Percentiles rank a stretch among this genome's conserved stretches.
Conservation (phyloP, 2,888 invertebrate genomes). For the Nipponacmea schrenckii region DNA sequence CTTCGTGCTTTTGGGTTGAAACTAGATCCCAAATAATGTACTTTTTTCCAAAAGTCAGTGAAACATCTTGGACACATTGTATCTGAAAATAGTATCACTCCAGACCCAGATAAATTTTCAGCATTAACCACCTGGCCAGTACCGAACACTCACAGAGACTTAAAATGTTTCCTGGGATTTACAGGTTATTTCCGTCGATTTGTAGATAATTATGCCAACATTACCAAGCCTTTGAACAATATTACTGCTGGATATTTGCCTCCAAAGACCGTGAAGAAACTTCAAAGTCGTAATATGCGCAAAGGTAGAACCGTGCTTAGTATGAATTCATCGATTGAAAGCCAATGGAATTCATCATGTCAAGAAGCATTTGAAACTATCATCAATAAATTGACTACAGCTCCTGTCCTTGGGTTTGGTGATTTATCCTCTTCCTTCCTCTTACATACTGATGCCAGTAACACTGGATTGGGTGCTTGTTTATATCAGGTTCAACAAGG, state of each 20-base stretch:
- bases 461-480: too few species aligned
- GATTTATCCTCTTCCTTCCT: too few species aligned
- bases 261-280: too few species aligned
- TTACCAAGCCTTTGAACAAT: too few species aligned
- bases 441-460: too few species aligned
- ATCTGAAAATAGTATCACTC: neutral
- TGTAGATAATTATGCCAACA: too few species aligned
- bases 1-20: conserved; percentile 11
- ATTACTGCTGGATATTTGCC: too few species aligned
- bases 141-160: neutral
- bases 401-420: too few species aligned
- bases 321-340: conserved; percentile 2
- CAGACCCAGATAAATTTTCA: conserved; percentile 6
- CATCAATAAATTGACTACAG: too few species aligned
- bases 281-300: neutral
- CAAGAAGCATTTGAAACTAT: too few species aligned
- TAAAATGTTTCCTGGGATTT: neutral
- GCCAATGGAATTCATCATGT: too few species aligned
- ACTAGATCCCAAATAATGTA: conserved; percentile 14
- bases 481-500: too few species aligned
- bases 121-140: neutral
- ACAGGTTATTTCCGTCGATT: neutral
- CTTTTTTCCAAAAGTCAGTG: neutral
- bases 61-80: conserved; percentile 12
- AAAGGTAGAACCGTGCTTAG: neutral